Evolutionary conservation across 2,888 invertebrate genomes (phyloP).

Genomic region (Scrobipalpa atriplicella): DNA sequence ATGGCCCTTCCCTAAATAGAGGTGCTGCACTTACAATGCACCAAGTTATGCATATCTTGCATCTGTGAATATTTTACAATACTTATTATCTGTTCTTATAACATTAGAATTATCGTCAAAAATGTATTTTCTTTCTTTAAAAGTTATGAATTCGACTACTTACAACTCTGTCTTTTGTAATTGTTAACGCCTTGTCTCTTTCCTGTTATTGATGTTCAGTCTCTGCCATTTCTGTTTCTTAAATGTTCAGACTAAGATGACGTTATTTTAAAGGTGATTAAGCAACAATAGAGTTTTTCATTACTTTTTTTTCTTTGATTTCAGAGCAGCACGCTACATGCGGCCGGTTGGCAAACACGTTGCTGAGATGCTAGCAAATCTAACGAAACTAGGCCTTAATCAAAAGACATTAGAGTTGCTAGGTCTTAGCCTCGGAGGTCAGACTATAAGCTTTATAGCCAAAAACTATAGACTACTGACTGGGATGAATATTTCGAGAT

Average conservation of each 20-base stretch:
- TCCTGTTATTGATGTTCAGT: too few relatives aligned
- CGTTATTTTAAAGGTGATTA: too few relatives aligned
- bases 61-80: neutral
- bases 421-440: slow-evolving; percentile 64
- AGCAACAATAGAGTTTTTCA: too few relatives aligned
- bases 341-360: slow-evolving; percentile 54
- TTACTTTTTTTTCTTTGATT: slow-evolving; percentile 35
- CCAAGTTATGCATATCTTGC: neutral
- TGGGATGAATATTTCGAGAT: slow-evolving; percentile 54
- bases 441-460: slow-evolving; percentile 63
- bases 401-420: slow-evolving; percentile 59
- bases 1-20: neutral
- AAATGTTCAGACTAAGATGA: too few relatives aligned
- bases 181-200: too few relatives aligned
- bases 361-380: slow-evolving; percentile 60
- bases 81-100: neutral
- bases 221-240: too few relatives aligned
- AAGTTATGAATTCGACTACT: too few relatives aligned
- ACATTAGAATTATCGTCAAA: too few relatives aligned
- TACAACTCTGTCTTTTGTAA: too few relatives aligned
- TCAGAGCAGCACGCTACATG: slow-evolving; percentile 57
- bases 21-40: neutral
- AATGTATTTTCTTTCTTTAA: too few relatives aligned
- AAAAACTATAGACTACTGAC: slow-evolving; percentile 56
- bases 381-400: slow-evolving; percentile 55